Base-by-base conservation (phyloP, 2,888 invertebrate genomes). In the Eustalomyia histrio region DNA sequence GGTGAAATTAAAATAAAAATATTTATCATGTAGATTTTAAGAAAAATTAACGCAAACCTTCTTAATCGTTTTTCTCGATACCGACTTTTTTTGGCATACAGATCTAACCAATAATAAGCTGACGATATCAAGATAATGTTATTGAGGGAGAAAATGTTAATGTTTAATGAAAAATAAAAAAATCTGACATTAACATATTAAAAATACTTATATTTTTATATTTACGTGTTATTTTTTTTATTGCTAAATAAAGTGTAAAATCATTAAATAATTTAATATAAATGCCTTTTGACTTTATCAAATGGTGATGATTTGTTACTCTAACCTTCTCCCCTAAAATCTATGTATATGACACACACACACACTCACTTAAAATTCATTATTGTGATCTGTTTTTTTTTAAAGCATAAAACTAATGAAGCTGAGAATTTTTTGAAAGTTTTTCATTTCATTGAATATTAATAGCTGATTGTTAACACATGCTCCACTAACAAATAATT, bases 381-480 rank as follows among this genome's bases (percentile, higher is more conserved):
- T 16, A 1, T 43, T 43, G 50, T 35, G 50, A 8, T 47, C 47
- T 29, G 4, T 39, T 33, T 21, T 35, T 60, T 71, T n/a, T 52
- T 58, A 39, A 50, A 71, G 58, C 53, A 64, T 29, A 65, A 71
- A 76, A 60, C 24, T 55, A 65, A 61, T 65, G 60, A 67, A 63
- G 67, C 43, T 79, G 52, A 33, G 61, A 67, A 39, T 60, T 71
- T n/a, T 29, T 47, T 35, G 57, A 60, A 67, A n/a, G 43, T 75
- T 75, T n/a, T 75, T 64, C 33, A 60, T 79, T 64, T 75, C 47
- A 75, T 65, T 64, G 60, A 58, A n/a, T 71, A 33, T 64, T 76
- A 53, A 75, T 43, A 76, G 55, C 53, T 76, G 53, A 80, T 71
- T 63, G 43, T 65, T 39, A 75, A 53, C 68, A 79, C 68, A 79